phyloP scores from a whole-genome alignment of 2,113 vertebrate genomes.

The Ginglymostoma cirratum region DNA sequence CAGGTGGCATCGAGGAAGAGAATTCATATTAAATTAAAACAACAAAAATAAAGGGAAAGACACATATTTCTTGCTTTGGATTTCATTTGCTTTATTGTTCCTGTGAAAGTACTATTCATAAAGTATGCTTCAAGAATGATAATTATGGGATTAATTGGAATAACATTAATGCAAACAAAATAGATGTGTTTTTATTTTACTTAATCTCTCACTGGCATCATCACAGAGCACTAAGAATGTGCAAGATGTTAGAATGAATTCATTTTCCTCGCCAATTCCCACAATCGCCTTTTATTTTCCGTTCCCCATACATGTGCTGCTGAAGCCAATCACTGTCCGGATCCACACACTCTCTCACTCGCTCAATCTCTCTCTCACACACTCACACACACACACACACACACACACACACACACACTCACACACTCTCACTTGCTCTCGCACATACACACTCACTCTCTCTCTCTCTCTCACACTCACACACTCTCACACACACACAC shows the following conservation, averaged over 20 bases:
- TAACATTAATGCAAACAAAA: conserved; percentile 7
- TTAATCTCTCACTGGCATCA: background rate
- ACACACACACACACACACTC: too few species aligned
- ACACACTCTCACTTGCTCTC: too few species aligned
- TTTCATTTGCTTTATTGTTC: conserved; percentile 1
- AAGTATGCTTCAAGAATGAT: background rate
- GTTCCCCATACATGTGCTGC: background rate
- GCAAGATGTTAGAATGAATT: background rate
- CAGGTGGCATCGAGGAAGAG: background rate
- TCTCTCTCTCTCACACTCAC: too few species aligned
- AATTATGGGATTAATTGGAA: conserved; percentile 24
- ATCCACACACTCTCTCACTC: background rate
- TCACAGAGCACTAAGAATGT: background rate
- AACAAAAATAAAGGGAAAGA: background rate
- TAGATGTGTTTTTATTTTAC: conserved; percentile 2
- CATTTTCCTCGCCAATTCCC: background rate
- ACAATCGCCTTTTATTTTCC: background rate
- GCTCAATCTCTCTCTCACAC: too few species aligned
- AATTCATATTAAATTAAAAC: background rate
- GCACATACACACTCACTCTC: too few species aligned
- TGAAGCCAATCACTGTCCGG: background rate
- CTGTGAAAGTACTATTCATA: conserved; percentile 8
- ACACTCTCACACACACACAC: too few species aligned
- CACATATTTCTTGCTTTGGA: background rate
- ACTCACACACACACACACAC: too few species aligned